Base-by-base conservation (phyloP, 2,113 vertebrate species). In the Notothenia coriiceps region DNA sequence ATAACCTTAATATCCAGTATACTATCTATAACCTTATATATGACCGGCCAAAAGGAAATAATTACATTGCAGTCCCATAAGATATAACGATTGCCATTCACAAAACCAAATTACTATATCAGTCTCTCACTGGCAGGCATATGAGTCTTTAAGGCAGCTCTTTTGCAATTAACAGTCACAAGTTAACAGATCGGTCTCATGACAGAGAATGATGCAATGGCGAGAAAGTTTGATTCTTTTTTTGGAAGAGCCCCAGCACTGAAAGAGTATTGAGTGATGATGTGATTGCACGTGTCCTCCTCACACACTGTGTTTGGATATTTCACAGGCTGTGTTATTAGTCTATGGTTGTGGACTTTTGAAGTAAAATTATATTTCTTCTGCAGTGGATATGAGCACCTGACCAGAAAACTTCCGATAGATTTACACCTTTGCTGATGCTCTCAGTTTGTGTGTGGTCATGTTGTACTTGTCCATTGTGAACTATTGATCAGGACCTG, bases 401-500 rank as follows among this genome's bases (percentile, higher is more conserved):
- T 87, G 68, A 80, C 52, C 56, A 2, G 78, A 65, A 64, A 83
- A 92, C 87, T 88, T 85, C 47, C 54, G 61, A 85, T 79, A 71
- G 86, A 86, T 87, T 87, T 86, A 77, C n/a, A 79, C 70, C 84
- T 84, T 87, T 90, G 84, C 91, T 90, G 83, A 83, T 71, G 80
- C 86, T 86, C 80, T 83, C 49, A 82, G 70, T 92, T 92, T 84
- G 90, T 69, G 73, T 81, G 79, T 86, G 80, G 84, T 84, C 83
- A 90, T 92, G 87, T 93, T 92, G 88, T 91, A 95, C 92, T 92
- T 94, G 92, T 91, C 90, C 82, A 90, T 89, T 93, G 93, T 93
- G 91, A 89, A 88, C 90, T 93, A 95, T 95, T 93, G 94, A 96
- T 95, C 89, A 80, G 57, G 66, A 35, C 68, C 71, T 84, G 70